Base-by-base conservation (phyloP, 2,888 invertebrate species). In the Drosophila flavopinicola region DNA sequence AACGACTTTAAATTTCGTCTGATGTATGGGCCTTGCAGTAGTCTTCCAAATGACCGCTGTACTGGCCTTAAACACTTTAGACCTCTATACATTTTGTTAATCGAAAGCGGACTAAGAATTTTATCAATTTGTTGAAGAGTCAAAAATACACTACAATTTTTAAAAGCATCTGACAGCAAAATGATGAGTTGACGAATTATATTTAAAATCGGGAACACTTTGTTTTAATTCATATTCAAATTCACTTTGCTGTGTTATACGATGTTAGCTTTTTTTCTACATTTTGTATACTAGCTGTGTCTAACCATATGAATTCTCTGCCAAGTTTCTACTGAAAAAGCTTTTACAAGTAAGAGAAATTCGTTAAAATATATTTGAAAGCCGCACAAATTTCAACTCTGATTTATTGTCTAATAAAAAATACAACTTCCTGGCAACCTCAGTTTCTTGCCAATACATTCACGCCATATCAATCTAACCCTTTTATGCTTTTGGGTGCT, bases 401-500 rank as follows among this genome's bases (percentile, higher is more conserved):
- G n/a, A 39, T 32, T 33, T 39, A 38, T 56, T 37, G 9, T n/a
- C 2, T 56, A 24, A 33, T 56, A 56, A 56, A 56, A 23, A 38
- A n/a, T n/a, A n/a, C n/a, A 20, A 20, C n/a, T 54, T 54, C 17
- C 2, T 2, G 9, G 10, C 6, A 52, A 1, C 6, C 0, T 15
- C 10, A 15, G 1, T 27, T n/a, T 27, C 11, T 15, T 10, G 41
- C 23, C 10, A 17, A 27, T n/a, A 35, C 29, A 58, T 30, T 37
- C 27, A 2, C 24, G 29, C 23, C 64, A 56, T 47, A 56, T 39
- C 32, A 35, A 52, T 39, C 41, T 35, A 32, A 65, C 38, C 35
- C 48, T 68, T 73, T 70, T 54, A 37, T 70, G 44, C 38, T 11
- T 35, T 38, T 33, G 37, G 37, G 27, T 20, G 9, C 15, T 17